Base-by-base conservation (phyloP, 2,113 vertebrate genomes). In the Columba janthina region DNA sequence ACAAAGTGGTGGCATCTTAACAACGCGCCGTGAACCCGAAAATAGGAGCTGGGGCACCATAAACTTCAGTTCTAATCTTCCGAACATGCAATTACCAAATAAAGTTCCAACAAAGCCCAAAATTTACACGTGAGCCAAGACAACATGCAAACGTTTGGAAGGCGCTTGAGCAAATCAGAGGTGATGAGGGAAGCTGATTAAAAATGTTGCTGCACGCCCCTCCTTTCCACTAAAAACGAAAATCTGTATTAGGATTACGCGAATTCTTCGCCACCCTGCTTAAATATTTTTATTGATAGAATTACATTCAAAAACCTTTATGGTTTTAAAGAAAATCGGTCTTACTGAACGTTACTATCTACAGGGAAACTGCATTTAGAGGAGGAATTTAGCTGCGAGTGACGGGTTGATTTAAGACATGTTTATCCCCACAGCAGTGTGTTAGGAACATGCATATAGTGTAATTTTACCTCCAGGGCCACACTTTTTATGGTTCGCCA, bases 381-480 rank as follows among this genome's bases (percentile, higher is more conserved):
- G 92, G 97, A 97, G 97, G 97, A 98, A 97, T 97, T 98, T 96
- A 97, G 97, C 97, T 98, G 97, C 96, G 78, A 98, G 98, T 90
- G 15, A 96, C 93, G 94, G 97, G 97, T 97, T 98, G 97, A 98
- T 98, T 98, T 98, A 98, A 98, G 98, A 98, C 97, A 98, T 98
- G 98, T 98, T 98, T 98, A 98, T 98, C 98, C 98, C 97, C 88
- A 97, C 97, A 98, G 98, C 98, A 98, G 97, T 97, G 97, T 95
- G 96, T 98, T 96, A 97, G 96, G 97, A 98, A 98, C 97, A 97
- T 97, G 97, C 98, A 98, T 94, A 98, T 94, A 94, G 87, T 97
- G 96, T 97, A 98, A 98, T 98, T 98, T 98, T 97, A 98, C 97
- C 98, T 98, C 96, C 92, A 65, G 97, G 98, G 97, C 89, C 97